phyloP scores from a whole-genome alignment of 2,888 invertebrate species.

The Helleia helle region DNA sequence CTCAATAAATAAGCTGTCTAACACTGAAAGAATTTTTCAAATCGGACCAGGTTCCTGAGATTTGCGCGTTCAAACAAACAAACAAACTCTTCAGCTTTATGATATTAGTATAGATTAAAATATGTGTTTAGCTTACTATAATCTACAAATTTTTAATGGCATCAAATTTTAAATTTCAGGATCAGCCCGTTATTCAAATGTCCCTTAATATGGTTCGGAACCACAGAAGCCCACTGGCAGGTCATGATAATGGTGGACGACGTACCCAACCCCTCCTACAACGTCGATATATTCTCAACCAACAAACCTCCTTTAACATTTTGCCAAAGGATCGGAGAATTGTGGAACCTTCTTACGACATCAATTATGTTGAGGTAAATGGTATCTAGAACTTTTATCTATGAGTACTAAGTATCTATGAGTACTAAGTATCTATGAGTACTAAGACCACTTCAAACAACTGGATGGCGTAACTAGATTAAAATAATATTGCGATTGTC shows the following conservation, averaged over 20 bases:
- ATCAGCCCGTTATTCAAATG: slow-evolving; percentile 40
- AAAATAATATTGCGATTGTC: no score
- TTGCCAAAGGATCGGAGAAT: slow-evolving; percentile 30
- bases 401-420: background rate
- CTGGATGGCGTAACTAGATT: no score
- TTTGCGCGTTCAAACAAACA: no score
- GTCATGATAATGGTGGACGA: slow-evolving; percentile 39
- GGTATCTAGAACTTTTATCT: background rate
- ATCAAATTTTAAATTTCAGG: slow-evolving; percentile 25
- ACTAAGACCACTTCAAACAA: no score
- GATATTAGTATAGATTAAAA: no score
- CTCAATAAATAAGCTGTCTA: no score
- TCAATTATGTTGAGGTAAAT: slow-evolving; percentile 31
- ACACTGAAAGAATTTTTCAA: no score
- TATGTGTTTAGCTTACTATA: no score
- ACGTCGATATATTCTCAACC: slow-evolving; percentile 34
- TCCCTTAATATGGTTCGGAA: slow-evolving; percentile 43
- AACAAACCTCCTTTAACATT: slow-evolving; percentile 33
- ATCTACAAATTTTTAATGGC: background rate
- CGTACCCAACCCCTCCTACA: slow-evolving; percentile 42
- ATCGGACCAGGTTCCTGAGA: no score
- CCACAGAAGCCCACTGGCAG: slow-evolving; percentile 46
- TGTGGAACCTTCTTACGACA: slow-evolving; percentile 32
- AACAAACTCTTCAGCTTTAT: no score
- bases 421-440: no score